phyloP scores from a whole-genome alignment of 2,113 vertebrate genomes.

The Butorides virescens region DNA sequence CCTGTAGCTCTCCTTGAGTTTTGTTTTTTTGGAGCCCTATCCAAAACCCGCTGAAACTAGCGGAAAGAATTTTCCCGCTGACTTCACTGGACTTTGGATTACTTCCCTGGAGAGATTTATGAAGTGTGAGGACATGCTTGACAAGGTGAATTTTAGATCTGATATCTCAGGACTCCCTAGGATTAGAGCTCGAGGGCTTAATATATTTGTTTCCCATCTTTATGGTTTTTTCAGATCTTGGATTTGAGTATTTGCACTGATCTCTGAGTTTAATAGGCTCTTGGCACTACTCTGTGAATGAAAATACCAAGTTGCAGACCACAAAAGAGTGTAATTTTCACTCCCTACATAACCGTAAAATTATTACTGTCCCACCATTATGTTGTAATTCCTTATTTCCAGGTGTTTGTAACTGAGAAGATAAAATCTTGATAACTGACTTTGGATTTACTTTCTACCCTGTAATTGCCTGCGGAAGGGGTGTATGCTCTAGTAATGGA shows the following conservation, averaged over 20 bases:
- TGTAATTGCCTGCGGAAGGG: conserved; percentile 16
- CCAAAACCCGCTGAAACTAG: neutral
- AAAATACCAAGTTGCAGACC: neutral
- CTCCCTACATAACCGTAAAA: conserved; percentile 9
- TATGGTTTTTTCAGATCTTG: neutral
- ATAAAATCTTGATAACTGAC: conserved; percentile 57
- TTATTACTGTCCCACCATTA: conserved; percentile 29
- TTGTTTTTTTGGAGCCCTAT: neutral
- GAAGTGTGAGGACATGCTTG: neutral
- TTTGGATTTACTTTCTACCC: conserved; percentile 30
- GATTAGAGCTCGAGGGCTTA: neutral
- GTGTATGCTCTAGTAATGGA: neutral
- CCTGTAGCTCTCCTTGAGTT: neutral
- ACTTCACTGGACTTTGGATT: conserved; percentile 15
- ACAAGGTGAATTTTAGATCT: conserved; percentile 23
- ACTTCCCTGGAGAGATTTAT: neutral
- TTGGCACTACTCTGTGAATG: neutral
- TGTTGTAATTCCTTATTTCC: conserved; percentile 61
- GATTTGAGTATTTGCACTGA: neutral
- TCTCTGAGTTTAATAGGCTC: neutral
- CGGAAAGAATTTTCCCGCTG: neutral
- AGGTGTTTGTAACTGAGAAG: conserved; percentile 55
- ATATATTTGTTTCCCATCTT: neutral
- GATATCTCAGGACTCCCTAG: neutral
- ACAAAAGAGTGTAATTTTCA: conserved; percentile 18